These are phyloP conservation scores for Diachrysia chrysitis DNA, from an alignment of 2,888 invertebrate species.

Conservation along the genomic window DNA sequence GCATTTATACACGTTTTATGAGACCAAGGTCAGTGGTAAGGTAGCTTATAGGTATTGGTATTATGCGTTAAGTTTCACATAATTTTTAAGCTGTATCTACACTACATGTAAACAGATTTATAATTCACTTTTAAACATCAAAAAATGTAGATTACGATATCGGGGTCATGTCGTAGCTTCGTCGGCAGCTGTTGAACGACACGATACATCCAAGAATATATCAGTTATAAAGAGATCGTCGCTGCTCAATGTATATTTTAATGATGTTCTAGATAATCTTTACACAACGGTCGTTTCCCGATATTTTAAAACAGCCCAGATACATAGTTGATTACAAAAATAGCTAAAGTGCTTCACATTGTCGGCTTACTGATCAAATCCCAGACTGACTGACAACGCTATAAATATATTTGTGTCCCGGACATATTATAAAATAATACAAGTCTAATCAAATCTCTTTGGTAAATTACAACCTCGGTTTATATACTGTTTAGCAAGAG, in stretches of 20 bases:
- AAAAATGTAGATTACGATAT: constrained; percentile 63
- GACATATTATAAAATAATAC: constrained; percentile 45
- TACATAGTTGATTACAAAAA: constrained; percentile 60
- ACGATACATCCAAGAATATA: constrained; percentile 82
- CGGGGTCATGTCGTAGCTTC: constrained; percentile 74
- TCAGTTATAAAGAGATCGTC: constrained; percentile 76
- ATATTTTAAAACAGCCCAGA: constrained; percentile 63
- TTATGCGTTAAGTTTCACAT: not conserved
- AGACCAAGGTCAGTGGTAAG: constrained; percentile 31
- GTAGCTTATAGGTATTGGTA: not conserved
- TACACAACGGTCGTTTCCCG: constrained; percentile 60
- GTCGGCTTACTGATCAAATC: constrained; percentile 46
- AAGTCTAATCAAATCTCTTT: constrained; percentile 16
- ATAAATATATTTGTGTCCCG: constrained; percentile 52
- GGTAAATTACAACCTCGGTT: constrained; percentile 10
- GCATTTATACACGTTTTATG: constrained; percentile 6
- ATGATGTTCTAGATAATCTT: constrained; percentile 71
- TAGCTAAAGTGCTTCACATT: constrained; percentile 60
- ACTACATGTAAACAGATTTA: constrained; percentile 1
- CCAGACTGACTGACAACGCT: constrained; percentile 55
- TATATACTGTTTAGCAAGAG: constrained; percentile 10
- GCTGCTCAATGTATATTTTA: constrained; percentile 72
- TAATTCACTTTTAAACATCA: constrained; percentile 12
- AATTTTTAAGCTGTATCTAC: not conserved
- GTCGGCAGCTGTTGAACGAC: constrained; percentile 82